Evolutionary conservation across 1,140 invertebrate species (phyloP).

Genomic region (Drosophila elegans): DNA sequence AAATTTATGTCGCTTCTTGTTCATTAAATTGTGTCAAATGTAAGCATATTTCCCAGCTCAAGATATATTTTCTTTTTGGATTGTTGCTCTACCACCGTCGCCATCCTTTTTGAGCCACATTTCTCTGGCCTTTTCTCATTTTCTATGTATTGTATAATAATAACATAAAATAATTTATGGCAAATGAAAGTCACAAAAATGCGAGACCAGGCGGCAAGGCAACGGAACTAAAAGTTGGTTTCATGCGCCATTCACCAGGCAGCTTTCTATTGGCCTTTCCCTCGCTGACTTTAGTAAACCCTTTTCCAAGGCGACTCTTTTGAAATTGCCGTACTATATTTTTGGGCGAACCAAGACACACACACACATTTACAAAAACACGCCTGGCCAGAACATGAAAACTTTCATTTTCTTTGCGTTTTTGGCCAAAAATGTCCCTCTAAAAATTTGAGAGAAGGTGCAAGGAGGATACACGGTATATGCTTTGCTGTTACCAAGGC

Average conservation of each 20-base stretch:
- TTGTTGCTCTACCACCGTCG: constrained; percentile 22
- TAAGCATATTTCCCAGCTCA: too few relatives aligned
- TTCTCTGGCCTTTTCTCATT: constrained; percentile 9
- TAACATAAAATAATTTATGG: constrained; percentile 79
- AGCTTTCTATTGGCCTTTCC: neutral
- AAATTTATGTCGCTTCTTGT: too few relatives aligned
- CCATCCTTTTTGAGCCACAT: neutral
- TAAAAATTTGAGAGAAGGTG: constrained; percentile 16
- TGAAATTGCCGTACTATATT: constrained; percentile 60
- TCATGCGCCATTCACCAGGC: constrained; percentile 50
- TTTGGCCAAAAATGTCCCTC: neutral
- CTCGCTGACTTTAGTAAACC: constrained; percentile 5
- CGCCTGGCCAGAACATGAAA: constrained; percentile 52
- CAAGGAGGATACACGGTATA: constrained; percentile 9
- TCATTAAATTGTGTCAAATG: neutral
- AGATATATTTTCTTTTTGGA: constrained; percentile 22
- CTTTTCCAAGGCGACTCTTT: constrained; percentile 54
- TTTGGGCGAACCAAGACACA: constrained; percentile 31
- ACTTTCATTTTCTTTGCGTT: constrained; percentile 55
- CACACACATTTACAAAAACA: constrained; percentile 14
- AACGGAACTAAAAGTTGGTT: constrained; percentile 45
- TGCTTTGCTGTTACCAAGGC: constrained; percentile 40
- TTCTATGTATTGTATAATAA: constrained; percentile 74
- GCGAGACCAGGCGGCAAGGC: constrained; percentile 27
- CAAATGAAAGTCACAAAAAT: constrained; percentile 80